Conservation (phyloP, 23 tunicate genomes). For the Oikopleura vanhoeffeni region DNA sequence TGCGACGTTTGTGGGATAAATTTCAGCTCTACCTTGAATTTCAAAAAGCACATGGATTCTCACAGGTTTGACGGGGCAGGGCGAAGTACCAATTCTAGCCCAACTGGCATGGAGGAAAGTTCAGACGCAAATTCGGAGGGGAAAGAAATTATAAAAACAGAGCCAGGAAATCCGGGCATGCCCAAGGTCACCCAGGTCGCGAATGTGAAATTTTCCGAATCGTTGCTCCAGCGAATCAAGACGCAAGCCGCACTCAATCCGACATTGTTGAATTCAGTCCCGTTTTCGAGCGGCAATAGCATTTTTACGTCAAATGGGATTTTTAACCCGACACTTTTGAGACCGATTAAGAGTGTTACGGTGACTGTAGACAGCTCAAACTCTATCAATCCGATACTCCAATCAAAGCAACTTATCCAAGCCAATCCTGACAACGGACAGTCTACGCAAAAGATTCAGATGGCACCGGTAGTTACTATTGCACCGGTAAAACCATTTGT, state of each 20-base stretch:
- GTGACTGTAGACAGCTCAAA: not conserved
- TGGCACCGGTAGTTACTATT: no score
- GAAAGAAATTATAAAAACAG: not conserved
- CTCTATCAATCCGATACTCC: no score
- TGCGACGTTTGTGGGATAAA: conserved; percentile 11
- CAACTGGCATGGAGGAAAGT: not conserved
- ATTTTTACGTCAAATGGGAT: not conserved
- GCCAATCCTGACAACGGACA: no score
- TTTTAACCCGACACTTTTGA: not conserved
- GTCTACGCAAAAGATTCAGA: no score
- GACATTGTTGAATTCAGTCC: not conserved
- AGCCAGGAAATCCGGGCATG: not conserved
- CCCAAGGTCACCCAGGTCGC: no score
- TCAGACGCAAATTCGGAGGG: not conserved
- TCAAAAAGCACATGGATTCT: conserved; percentile 3
- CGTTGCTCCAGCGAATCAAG: not conserved
- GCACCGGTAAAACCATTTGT: no score
- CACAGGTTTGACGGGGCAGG: not conserved
- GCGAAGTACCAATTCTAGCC: not conserved
- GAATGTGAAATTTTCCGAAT: no score
- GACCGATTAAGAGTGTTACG: not conserved
- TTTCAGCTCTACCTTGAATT: not conserved
- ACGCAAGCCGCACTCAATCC: not conserved
- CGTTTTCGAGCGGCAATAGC: no score
- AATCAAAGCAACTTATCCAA: no score